A percentile compares a stretch with the other conserved stretches of the same genome.
Conservation (phyloP, 2,113 vertebrate species). For the Australoheros scitulus region DNA sequence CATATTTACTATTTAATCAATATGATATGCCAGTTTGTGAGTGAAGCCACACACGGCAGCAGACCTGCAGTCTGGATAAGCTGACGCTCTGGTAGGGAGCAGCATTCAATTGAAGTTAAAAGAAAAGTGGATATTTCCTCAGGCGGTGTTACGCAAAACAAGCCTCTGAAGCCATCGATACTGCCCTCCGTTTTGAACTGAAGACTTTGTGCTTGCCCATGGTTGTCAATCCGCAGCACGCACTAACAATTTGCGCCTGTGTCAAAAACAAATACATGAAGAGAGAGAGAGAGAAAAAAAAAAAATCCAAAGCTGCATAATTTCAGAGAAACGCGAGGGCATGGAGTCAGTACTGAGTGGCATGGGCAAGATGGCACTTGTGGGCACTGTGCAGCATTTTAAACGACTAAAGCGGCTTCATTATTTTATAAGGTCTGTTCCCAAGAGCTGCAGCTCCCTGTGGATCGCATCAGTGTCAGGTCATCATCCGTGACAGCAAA, state of each 20-base stretch:
- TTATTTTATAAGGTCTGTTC: slow-evolving; percentile 62
- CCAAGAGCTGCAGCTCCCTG: slow-evolving; percentile 49
- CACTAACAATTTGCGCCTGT: slow-evolving; percentile 60
- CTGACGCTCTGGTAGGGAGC: slow-evolving; percentile 17
- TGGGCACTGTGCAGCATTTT: slow-evolving; percentile 53
- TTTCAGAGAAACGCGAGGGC: slow-evolving; percentile 43
- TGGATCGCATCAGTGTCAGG: slow-evolving; percentile 67
- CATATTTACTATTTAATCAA: slow-evolving; percentile 27
- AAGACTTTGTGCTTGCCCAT: slow-evolving; percentile 46
- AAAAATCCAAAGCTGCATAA: slow-evolving; percentile 53
- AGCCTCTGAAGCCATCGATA: slow-evolving; percentile 60
- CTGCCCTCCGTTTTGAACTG: slow-evolving; percentile 57
- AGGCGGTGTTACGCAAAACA: slow-evolving; percentile 69
- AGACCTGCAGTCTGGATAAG: slow-evolving; percentile 16
- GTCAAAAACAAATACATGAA: slow-evolving; percentile 61
- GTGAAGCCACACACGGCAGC: not conserved
- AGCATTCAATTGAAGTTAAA: slow-evolving; percentile 19
- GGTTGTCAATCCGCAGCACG: slow-evolving; percentile 58
- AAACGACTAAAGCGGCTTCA: slow-evolving; percentile 51
- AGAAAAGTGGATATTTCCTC: slow-evolving; percentile 53
- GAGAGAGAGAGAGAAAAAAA: slow-evolving; percentile 20
- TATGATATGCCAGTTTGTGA: not conserved
- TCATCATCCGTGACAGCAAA: slow-evolving; percentile 63
- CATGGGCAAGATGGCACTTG: slow-evolving; percentile 44
- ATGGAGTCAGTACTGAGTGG: slow-evolving; percentile 19